Percentiles rank a stretch among this genome's conserved stretches.
These are phyloP conservation scores for Syngnathus acus DNA, from an alignment of 2,797 vertebrate genomes.

Conservation along the genomic window DNA sequence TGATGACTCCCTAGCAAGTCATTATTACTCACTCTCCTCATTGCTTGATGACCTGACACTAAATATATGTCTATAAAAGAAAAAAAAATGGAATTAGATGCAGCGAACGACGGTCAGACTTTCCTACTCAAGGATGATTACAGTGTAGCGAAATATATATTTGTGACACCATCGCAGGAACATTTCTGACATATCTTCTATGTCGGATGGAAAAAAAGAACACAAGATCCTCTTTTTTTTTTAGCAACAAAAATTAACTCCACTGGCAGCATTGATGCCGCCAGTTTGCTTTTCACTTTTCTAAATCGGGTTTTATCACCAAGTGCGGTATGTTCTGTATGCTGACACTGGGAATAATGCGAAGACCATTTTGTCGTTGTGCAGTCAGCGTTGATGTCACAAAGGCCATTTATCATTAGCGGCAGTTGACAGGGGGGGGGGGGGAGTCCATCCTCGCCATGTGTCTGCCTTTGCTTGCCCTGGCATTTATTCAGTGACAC, in stretches of 20 bases:
- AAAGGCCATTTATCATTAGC: constrained; percentile 44
- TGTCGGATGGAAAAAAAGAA: too few relatives aligned
- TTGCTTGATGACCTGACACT: background rate
- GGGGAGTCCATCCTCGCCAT: constrained; percentile 39
- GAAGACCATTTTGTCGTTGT: background rate
- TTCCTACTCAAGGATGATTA: background rate
- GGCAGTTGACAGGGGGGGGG: constrained; percentile 44
- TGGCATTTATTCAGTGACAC: constrained; percentile 54
- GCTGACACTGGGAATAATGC: background rate
- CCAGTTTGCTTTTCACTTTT: background rate
- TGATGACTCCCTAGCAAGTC: background rate
- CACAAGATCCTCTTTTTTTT: too few relatives aligned
- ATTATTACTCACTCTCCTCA: background rate
- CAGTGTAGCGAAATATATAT: background rate
- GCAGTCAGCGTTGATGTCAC: constrained; percentile 13
- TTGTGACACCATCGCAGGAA: background rate
- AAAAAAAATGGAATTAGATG: background rate
- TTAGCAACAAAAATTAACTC: background rate
- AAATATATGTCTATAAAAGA: background rate
- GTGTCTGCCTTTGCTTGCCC: constrained; percentile 47
- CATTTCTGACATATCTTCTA: too few relatives aligned
- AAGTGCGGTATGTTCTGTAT: background rate
- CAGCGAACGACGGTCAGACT: background rate
- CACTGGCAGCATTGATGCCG: background rate
- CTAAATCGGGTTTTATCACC: background rate